Conservation (phyloP, 2,113 vertebrate genomes). For the Varanus komodoensis region DNA sequence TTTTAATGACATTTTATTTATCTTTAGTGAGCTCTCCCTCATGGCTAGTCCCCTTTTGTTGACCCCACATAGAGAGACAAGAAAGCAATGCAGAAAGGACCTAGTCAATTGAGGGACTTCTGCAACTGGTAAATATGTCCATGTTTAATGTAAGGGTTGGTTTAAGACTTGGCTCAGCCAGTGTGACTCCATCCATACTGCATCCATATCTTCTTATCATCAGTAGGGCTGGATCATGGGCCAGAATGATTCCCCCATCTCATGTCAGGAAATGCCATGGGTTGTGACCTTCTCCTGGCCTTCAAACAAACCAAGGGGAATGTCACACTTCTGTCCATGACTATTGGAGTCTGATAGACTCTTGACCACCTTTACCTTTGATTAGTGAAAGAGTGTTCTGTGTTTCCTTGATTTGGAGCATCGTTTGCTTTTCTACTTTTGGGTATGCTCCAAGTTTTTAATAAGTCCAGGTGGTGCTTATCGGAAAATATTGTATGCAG, state of each 20-base stretch:
- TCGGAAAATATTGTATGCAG: neutral
- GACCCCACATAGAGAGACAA: slow-evolving; percentile 7
- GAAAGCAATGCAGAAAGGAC: neutral
- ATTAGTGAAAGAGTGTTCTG: neutral
- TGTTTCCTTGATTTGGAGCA: neutral
- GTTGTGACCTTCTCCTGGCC: neutral
- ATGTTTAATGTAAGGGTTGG: neutral
- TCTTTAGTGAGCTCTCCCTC: neutral
- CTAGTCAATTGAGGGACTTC: neutral
- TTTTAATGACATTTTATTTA: slow-evolving; percentile 11
- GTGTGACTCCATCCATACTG: neutral
- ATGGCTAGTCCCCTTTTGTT: neutral
- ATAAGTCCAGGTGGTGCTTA: neutral
- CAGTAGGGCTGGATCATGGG: neutral
- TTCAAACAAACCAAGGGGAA: neutral
- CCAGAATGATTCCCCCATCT: neutral
- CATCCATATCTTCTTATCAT: too few relatives aligned
- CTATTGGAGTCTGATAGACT: neutral
- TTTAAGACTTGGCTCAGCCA: neutral
- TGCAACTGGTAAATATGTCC: neutral
- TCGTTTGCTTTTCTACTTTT: too few relatives aligned
- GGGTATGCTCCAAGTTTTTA: neutral
- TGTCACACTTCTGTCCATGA: too few relatives aligned
- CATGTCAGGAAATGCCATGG: neutral
- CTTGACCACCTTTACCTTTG: neutral